A percentile compares a stretch with the other conserved stretches of the same genome.
Conservation (phyloP, 2,888 invertebrate species). For the Apamea anceps region DNA sequence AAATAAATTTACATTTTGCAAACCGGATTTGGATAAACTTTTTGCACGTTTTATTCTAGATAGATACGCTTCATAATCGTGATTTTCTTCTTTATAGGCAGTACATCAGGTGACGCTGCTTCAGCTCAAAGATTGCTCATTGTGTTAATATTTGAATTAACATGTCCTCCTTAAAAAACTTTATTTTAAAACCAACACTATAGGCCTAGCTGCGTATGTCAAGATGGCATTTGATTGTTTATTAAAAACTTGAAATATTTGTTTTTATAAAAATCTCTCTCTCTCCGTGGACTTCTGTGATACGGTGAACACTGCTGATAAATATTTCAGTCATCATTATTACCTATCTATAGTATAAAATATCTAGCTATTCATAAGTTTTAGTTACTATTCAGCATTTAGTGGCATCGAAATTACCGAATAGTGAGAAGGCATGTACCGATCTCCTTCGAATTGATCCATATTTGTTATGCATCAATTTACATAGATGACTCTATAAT, state of each 20-base stretch:
- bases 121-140: slow-evolving; percentile 7
- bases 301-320: background rate
- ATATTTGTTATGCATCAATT: background rate
- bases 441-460: background rate
- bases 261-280: background rate
- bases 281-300: background rate
- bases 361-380: background rate
- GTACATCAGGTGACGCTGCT: background rate
- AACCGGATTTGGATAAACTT: slow-evolving; percentile 10
- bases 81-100: slow-evolving; percentile 4
- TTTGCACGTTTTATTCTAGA: slow-evolving; percentile 11
- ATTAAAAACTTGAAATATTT: background rate
- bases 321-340: background rate
- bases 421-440: background rate
- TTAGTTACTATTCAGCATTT: slow-evolving; percentile 1
- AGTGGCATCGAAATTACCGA: background rate
- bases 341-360: too few relatives aligned
- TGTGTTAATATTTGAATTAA: slow-evolving; percentile 24
- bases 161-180: background rate
- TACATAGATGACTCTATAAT: background rate
- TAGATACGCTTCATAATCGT: slow-evolving; percentile 29
- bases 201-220: background rate
- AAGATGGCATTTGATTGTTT: slow-evolving; percentile 6
- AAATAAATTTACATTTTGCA: background rate
- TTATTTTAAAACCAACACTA: background rate